Conservation (phyloP, 2,113 vertebrate species). For the Trematocara unimaculatum region DNA sequence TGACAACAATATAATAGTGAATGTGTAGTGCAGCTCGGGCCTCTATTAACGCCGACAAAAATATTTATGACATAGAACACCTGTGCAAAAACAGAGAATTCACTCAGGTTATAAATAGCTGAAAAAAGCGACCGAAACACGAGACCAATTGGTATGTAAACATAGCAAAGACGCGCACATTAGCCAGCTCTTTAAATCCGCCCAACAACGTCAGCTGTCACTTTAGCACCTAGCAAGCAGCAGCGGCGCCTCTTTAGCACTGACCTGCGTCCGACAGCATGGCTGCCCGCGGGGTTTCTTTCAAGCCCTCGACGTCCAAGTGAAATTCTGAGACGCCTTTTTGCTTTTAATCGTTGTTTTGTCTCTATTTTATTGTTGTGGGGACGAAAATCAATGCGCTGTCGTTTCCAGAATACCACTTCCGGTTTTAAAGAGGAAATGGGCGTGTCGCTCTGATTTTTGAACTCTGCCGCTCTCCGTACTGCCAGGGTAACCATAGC, state of each 20-base stretch:
- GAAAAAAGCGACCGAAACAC: background rate
- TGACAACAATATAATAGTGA: background rate
- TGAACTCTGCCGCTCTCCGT: slow-evolving; percentile 11
- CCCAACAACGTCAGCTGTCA: slow-evolving; percentile 4
- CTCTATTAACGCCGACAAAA: background rate
- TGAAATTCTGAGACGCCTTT: background rate
- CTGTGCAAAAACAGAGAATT: background rate
- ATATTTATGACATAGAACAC: background rate
- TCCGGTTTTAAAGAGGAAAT: slow-evolving; percentile 51
- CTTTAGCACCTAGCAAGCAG: slow-evolving; percentile 41
- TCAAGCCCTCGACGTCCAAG: background rate
- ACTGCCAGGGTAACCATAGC: slow-evolving; percentile 27
- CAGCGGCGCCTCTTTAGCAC: background rate
- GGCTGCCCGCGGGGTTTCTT: background rate
- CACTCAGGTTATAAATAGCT: too few relatives aligned
- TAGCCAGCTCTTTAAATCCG: slow-evolving; percentile 11
- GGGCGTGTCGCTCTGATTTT: slow-evolving; percentile 12
- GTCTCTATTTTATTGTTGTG: slow-evolving; percentile 39
- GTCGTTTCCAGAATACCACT: slow-evolving; percentile 3
- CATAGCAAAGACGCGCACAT: background rate
- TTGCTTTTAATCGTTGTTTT: background rate
- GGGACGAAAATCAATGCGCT: slow-evolving; percentile 8
- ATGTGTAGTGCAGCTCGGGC: background rate
- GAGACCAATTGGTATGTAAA: background rate
- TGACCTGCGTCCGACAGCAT: slow-evolving; percentile 73